Base-by-base conservation (phyloP, 1,140 invertebrate genomes). In the Caenorhabditis remanei region DNA sequence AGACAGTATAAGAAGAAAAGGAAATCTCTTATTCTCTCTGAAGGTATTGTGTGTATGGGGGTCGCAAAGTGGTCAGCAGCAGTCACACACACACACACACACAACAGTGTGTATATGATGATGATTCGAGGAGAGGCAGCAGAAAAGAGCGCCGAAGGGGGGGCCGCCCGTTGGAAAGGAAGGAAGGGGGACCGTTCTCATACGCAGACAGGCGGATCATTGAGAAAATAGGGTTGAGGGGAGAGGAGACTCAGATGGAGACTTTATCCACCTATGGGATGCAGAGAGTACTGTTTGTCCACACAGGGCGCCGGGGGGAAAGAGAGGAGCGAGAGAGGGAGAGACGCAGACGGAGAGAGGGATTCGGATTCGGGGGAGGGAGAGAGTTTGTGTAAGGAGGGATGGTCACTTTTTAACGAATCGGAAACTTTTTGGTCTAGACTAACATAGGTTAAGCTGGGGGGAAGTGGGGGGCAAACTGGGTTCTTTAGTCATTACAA, bases 1-100 rank as follows among this genome's bases (percentile, higher is more conserved):
- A 41, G 46, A 50, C 21, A 32, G 14, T 11, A 14, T 32, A 40
- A 32, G 14, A 32, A 21, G 32, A 14, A 63, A 63, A 21, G 14
- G n/a, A 14, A 63, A 40, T 11, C 32, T 21, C 11, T 63, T 58
- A 9, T 53, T 53, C 50, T 53, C 16, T 65, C 63, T 65, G 7
- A 79, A 79, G 71, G 71, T 79, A 79, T 79, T 79, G 71, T 79
- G n/a, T 21, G 14, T 46, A 11, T n/a, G 14, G 71, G 71, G 71
- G 71, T 79, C 71, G 71, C 71, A 79, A 79, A 79, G 71, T 79
- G 71, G 71, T 79, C 71, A 79, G 71, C 46, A 50, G 67, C 71
- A 50, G 43, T 24, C 19, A 21, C 71, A 24, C 46, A 50, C 50
- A 21, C 71, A 24, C 46, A 50, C 50, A 53, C 50, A 53, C 13